Evolutionary conservation across 2,888 invertebrate genomes (phyloP).

Genomic region (Nemoura dubitans): DNA sequence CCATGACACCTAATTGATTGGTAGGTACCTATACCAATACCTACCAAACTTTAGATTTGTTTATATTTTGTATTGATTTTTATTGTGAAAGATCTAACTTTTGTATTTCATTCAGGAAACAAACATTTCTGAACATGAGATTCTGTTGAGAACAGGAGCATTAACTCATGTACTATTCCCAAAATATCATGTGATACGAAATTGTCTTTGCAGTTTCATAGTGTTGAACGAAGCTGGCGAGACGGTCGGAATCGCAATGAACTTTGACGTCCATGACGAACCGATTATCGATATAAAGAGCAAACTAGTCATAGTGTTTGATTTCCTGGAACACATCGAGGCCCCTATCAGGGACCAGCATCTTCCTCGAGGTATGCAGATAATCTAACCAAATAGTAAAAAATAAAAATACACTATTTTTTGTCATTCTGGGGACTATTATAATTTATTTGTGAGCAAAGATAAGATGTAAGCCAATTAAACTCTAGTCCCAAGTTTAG

Average conservation of each 20-base stretch:
- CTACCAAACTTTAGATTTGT: too few relatives aligned
- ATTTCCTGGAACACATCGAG: conserved; percentile 81
- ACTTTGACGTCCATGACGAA: conserved; percentile 84
- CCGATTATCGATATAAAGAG: conserved; percentile 77
- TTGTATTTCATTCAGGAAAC: too few relatives aligned
- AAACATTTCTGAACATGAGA: too few relatives aligned
- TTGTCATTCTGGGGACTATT: conserved; percentile 16
- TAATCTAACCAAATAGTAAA: too few relatives aligned
- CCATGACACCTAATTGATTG: too few relatives aligned
- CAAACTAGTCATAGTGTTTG: conserved; percentile 76
- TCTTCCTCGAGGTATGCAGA: conserved; percentile 33
- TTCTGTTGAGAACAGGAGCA: too few relatives aligned
- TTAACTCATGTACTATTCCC: not conserved
- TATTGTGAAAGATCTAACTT: too few relatives aligned
- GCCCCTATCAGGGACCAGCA: conserved; percentile 70
- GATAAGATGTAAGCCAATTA: too few relatives aligned
- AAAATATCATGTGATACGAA: not conserved
- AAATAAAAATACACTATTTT: conserved; percentile 34
- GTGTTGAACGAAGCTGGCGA: conserved; percentile 66
- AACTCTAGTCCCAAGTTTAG: too few relatives aligned
- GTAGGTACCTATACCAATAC: too few relatives aligned
- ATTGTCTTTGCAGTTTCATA: conserved; percentile 68
- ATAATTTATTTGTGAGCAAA: too few relatives aligned
- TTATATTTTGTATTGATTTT: too few relatives aligned
- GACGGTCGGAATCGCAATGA: conserved; percentile 76